These are phyloP conservation scores for Chymomyza procnemis DNA, from an alignment of 2,888 invertebrate genomes.

Conservation along the genomic window DNA sequence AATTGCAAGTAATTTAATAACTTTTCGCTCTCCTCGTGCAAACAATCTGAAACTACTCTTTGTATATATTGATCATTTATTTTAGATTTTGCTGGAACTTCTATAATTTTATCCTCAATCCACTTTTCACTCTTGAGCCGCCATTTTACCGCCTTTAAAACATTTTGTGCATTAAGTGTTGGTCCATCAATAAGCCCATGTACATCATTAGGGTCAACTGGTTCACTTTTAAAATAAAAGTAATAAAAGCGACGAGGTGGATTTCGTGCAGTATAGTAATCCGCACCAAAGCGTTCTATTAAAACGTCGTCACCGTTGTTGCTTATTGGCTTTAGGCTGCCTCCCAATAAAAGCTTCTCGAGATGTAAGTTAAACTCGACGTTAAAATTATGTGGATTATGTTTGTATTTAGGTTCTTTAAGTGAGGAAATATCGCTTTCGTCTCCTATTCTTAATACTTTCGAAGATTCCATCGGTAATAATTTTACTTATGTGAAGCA, in stretches of 20 bases:
- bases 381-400: background rate
- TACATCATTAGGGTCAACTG: background rate
- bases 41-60: background rate
- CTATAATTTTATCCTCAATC: constrained; percentile 2
- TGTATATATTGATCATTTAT: background rate
- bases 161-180: background rate
- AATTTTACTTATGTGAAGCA: background rate
- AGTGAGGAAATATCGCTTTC: background rate
- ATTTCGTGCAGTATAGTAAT: background rate
- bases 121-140: background rate
- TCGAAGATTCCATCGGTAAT: background rate
- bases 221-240: background rate
- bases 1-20: background rate
- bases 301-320: background rate
- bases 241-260: background rate
- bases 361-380: background rate
- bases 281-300: background rate
- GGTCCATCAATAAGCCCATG: background rate
- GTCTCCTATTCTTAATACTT: background rate
- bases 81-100: background rate
- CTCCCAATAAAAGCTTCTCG: background rate
- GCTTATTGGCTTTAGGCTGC: background rate
- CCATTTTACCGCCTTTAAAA: background rate
- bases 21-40: background rate
- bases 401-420: background rate